Evolutionary conservation across 2,888 invertebrate species (phyloP), one percentile per base, ranked within the genome.

Genomic region (Eugnorisma glareosa): DNA sequence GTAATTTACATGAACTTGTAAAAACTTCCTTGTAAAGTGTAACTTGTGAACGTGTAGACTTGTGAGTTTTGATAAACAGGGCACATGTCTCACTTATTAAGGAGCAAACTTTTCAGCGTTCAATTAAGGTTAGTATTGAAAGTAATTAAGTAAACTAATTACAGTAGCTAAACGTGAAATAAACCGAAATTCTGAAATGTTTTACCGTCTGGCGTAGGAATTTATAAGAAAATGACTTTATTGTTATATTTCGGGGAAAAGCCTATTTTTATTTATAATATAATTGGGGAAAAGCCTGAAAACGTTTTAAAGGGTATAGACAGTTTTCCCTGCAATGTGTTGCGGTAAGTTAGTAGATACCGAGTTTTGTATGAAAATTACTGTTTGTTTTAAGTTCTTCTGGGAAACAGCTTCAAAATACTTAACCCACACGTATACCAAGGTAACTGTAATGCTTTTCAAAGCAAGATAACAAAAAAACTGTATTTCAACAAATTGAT

Each of bases 61-160:
- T n/a, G n/a, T n/a, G n/a, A n/a, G n/a, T n/a, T n/a, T n/a, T n/a
- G n/a, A n/a, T n/a, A n/a, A n/a, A n/a, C n/a, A n/a, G n/a, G n/a
- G n/a, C n/a, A n/a, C n/a, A n/a, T n/a, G n/a, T n/a, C 35, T 45
- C 7, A 35, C 15, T 71, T 43, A 73, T 45, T 35, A 5, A 74
- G 37, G 24, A 37, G 10, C 28, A 71, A 61, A 48, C 11, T 37
- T 48, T 72, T 51, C 24, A 45, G 15, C 31, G 40, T 40, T 73
- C n/a, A 13, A n/a, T n/a, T n/a, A n/a, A 21, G 28, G 10, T 4
- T 43, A 57, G 43, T 70, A 48, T 61, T 63, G 31, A 48, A 18
- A 28, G 43, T 45, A 61, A 45, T 37, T 73, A 37, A 8, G 24
- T 3, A n/a, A 73, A 48, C 3, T 18, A 74, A 61, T 40, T 48